Conservation (phyloP, 2,113 vertebrate genomes). For the Ictidomys tridecemlineatus region DNA sequence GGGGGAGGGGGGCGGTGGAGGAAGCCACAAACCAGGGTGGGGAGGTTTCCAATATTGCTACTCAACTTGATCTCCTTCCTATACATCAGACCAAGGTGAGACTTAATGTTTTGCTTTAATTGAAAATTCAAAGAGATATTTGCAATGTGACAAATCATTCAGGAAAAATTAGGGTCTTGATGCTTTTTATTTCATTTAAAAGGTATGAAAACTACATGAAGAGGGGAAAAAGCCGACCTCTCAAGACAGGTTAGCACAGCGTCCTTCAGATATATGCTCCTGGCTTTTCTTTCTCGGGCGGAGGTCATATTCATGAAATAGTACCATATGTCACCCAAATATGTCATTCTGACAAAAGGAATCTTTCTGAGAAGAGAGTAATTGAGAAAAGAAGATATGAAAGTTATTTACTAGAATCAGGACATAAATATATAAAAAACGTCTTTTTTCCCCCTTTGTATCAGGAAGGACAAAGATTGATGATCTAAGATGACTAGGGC, state of each 20-base stretch:
- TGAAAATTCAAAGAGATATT: background rate
- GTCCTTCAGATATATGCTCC: background rate
- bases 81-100: background rate
- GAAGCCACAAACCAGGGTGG: background rate
- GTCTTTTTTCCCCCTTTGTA: background rate
- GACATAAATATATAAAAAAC: background rate
- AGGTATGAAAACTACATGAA: background rate
- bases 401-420: background rate
- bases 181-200: background rate
- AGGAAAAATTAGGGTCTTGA: background rate
- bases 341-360: background rate
- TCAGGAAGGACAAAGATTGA: background rate
- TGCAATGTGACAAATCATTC: fast-evolving
- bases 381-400: background rate
- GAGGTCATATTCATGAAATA: background rate
- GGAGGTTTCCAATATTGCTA: fast-evolving
- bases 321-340: background rate
- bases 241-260: background rate
- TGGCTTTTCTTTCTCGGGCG: background rate
- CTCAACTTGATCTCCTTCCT: too few relatives aligned
- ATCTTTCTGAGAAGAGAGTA: background rate
- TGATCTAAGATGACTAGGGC: background rate
- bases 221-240: background rate
- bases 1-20: background rate
- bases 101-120: background rate